Percentiles rank a stretch among this genome's conserved stretches.
phyloP scores from a whole-genome alignment of 2,797 vertebrate species.

The Sphaeramia orbicularis region DNA sequence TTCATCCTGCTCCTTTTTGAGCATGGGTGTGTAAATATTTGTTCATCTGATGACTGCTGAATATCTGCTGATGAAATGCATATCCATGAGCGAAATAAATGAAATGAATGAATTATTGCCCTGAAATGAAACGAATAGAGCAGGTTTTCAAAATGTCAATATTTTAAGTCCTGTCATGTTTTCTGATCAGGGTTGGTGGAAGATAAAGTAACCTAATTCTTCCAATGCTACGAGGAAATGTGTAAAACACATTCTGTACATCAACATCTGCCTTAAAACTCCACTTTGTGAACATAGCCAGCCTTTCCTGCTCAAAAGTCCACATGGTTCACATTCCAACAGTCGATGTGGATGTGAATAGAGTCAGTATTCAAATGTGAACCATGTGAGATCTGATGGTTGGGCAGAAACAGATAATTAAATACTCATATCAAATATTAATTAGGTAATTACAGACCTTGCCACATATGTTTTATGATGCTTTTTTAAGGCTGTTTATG shows the following conservation, averaged over 20 bases:
- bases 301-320: neutral
- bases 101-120: too few species aligned
- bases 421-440: slow-evolving; percentile 38
- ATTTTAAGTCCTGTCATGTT: slow-evolving; percentile 1
- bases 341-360: slow-evolving; percentile 5
- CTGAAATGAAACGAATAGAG: slow-evolving; percentile 21
- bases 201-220: slow-evolving; percentile 2
- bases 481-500: neutral
- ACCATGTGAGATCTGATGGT: slow-evolving; percentile 43
- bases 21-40: too few species aligned
- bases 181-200: neutral
- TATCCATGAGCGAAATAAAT: too few species aligned
- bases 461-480: slow-evolving; percentile 4
- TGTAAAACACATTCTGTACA: neutral
- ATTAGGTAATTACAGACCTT: slow-evolving; percentile 50
- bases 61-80: too few species aligned
- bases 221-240: neutral
- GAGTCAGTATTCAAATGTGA: slow-evolving; percentile 45
- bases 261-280: slow-evolving; percentile 6
- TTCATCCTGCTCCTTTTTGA: too few species aligned
- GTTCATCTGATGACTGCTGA: too few species aligned
- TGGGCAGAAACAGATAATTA: slow-evolving; percentile 34
- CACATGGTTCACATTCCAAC: slow-evolving; percentile 25
- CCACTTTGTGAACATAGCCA: neutral
- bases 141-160: slow-evolving; percentile 22